Conservation (phyloP, 2,888 invertebrate genomes). For the Melangyna quadrimaculata region DNA sequence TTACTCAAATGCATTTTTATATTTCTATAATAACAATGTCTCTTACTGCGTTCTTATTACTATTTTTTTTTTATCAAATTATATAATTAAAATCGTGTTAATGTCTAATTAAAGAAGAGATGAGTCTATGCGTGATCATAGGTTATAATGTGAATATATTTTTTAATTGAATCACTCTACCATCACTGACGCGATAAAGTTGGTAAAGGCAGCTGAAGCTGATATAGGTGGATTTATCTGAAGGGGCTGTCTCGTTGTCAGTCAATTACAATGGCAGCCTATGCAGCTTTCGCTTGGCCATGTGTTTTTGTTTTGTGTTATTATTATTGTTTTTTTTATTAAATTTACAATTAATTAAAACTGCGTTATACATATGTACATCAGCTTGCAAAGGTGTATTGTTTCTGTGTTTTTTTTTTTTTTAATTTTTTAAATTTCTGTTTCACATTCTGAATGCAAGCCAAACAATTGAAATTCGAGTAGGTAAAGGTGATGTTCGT, state of each 20-base stretch:
- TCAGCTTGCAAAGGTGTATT: slow-evolving; percentile 22
- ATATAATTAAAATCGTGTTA: slow-evolving; percentile 56
- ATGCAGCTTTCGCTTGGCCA: slow-evolving; percentile 36
- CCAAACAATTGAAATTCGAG: slow-evolving; percentile 47
- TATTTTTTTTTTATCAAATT: slow-evolving; percentile 10
- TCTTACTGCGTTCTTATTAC: neutral
- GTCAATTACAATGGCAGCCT: slow-evolving; percentile 37
- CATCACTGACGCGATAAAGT: slow-evolving; percentile 52
- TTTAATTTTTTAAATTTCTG: too few species aligned
- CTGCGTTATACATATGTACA: slow-evolving; percentile 38
- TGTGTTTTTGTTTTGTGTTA: slow-evolving; percentile 16
- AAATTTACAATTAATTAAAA: slow-evolving; percentile 56
- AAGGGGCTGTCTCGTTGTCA: slow-evolving; percentile 44
- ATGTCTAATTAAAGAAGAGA: slow-evolving; percentile 34
- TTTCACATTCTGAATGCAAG: slow-evolving; percentile 57
- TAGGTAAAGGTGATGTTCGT: neutral
- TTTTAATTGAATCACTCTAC: slow-evolving; percentile 64
- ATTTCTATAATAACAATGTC: neutral
- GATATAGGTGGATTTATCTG: slow-evolving; percentile 14
- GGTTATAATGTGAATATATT: slow-evolving; percentile 43
- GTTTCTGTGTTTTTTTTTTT: slow-evolving; percentile 32
- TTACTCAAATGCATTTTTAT: neutral
- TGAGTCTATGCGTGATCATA: slow-evolving; percentile 54
- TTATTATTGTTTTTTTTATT: slow-evolving; percentile 7
- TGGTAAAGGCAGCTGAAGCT: slow-evolving; percentile 40